phyloP scores from a whole-genome alignment of 2,797 vertebrate species.

The Sebastes iracundus region DNA sequence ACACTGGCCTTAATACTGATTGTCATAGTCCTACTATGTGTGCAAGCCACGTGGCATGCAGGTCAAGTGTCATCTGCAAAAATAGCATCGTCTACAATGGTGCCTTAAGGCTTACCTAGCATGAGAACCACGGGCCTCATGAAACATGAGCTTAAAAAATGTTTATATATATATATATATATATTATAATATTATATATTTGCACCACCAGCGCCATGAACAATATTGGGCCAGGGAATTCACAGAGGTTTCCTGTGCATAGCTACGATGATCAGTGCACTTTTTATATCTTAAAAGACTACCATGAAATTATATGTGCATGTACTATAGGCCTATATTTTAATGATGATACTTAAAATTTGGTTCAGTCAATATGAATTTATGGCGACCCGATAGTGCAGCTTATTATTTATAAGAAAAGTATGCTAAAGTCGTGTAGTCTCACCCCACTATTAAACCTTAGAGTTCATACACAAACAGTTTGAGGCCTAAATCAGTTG shows the following conservation, averaged over 20 bases:
- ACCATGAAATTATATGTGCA: not conserved
- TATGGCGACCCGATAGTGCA: not conserved
- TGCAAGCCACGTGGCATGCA: not conserved
- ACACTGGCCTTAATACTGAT: constrained; percentile 40
- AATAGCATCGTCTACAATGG: not conserved
- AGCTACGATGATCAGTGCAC: no score
- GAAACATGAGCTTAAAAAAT: not conserved
- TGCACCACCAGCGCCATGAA: not conserved
- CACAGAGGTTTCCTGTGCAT: not conserved
- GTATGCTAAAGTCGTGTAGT: not conserved
- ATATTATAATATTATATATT: not conserved
- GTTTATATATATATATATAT: not conserved
- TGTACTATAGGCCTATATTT: not conserved
- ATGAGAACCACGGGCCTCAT: not conserved
- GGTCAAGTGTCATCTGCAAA: constrained; percentile 9
- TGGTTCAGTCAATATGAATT: not conserved
- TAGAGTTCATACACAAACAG: not conserved
- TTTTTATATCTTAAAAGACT: not conserved
- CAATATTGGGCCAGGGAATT: not conserved
- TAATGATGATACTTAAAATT: not conserved
- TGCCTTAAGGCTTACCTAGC: not conserved
- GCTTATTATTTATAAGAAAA: no score
- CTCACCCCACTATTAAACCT: not conserved
- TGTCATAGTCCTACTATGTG: not conserved
- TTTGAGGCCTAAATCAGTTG: not conserved